phyloP scores from a whole-genome alignment of 2,113 vertebrate genomes.

The Corynorhinus townsendii region DNA sequence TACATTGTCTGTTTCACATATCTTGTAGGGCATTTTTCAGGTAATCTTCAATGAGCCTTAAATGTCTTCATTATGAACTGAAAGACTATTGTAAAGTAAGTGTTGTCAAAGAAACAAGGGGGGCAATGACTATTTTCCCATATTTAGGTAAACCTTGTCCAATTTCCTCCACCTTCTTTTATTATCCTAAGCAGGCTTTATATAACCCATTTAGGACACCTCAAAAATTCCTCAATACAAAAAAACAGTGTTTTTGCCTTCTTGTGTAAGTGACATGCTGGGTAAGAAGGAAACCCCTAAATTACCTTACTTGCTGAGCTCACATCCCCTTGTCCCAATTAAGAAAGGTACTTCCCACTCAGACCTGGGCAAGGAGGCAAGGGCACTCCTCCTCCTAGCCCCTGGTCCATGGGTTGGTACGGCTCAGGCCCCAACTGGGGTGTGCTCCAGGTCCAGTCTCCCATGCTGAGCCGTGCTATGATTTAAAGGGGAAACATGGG shows the following conservation, averaged over 20 bases:
- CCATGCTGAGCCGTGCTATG: neutral
- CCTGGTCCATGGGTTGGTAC: neutral
- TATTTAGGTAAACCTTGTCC: neutral
- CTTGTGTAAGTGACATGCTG: neutral
- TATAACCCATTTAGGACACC: neutral
- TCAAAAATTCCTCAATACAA: neutral
- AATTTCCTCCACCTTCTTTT: neutral
- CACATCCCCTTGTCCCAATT: neutral
- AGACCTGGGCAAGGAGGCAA: neutral
- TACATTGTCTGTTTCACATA: neutral
- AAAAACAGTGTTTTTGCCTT: neutral
- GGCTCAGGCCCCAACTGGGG: neutral
- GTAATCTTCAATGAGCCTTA: conserved; percentile 13
- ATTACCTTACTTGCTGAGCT: neutral
- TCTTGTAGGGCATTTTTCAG: neutral
- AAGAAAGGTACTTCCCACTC: neutral
- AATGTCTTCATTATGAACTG: neutral
- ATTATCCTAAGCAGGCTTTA: neutral
- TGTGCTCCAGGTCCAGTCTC: neutral
- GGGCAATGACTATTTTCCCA: neutral
- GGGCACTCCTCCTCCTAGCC: neutral
- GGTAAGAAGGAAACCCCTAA: neutral
- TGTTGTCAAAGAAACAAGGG: neutral
- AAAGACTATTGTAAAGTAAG: neutral
- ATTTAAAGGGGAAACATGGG: neutral